These are phyloP conservation scores for Cyrtodaria siliqua DNA, from an alignment of 2,888 invertebrate genomes.

Conservation along the genomic window DNA sequence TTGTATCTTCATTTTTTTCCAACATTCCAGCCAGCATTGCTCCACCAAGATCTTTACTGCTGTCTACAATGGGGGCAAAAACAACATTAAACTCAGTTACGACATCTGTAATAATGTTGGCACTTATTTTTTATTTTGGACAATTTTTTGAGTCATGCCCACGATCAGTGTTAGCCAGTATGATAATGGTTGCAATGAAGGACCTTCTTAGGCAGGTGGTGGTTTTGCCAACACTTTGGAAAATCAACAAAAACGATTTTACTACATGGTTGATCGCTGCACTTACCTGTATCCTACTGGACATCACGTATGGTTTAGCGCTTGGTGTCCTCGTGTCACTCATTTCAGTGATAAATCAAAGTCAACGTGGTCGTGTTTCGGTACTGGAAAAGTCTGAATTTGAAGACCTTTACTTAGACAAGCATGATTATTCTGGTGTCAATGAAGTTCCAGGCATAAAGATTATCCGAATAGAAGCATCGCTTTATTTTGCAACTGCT, in stretches of 20 bases:
- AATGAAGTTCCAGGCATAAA: slow-evolving; percentile 74
- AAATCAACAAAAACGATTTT: slow-evolving; percentile 92
- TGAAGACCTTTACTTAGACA: slow-evolving; percentile 70
- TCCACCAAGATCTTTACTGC: slow-evolving; percentile 75
- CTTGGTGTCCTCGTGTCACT: slow-evolving; percentile 77
- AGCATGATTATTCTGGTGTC: slow-evolving; percentile 69
- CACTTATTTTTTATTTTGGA: slow-evolving; percentile 76
- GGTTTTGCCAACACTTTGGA: slow-evolving; percentile 91
- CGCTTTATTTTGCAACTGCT: slow-evolving; percentile 83
- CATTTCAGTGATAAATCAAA: slow-evolving; percentile 76
- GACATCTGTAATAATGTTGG: slow-evolving; percentile 75
- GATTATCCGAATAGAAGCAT: slow-evolving; percentile 82
- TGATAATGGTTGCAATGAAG: slow-evolving; percentile 86
- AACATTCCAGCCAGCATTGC: slow-evolving; percentile 84
- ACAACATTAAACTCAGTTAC: slow-evolving; percentile 71
- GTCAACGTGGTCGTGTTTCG: slow-evolving; percentile 75
- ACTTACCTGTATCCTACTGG: slow-evolving; percentile 73
- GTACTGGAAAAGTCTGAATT: slow-evolving; percentile 68
- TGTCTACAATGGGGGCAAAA: slow-evolving; percentile 76
- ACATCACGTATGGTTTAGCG: slow-evolving; percentile 79
- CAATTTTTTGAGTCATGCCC: slow-evolving; percentile 81
- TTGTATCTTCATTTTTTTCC: slow-evolving; percentile 83
- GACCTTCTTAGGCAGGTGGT: slow-evolving; percentile 88
- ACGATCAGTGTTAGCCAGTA: slow-evolving; percentile 84
- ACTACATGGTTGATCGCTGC: slow-evolving; percentile 81